A percentile compares a stretch with the other conserved stretches of the same genome.
phyloP scores from a whole-genome alignment of 2,797 vertebrate species.

The Gambusia yucatana region DNA sequence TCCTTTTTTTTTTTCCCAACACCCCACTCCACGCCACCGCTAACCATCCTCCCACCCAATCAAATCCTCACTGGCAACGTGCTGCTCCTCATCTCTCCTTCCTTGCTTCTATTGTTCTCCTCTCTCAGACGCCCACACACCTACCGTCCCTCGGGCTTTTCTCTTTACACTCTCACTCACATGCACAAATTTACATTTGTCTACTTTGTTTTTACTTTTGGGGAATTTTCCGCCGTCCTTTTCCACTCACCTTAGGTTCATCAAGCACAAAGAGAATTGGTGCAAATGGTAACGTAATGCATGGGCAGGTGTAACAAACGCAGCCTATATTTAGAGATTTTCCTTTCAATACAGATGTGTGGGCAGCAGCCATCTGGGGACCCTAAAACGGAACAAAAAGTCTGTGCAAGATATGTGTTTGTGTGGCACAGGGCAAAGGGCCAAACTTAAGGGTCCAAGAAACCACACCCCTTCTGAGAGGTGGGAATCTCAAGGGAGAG shows the following conservation, averaged over 20 bases:
- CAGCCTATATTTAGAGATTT: constrained; percentile 71
- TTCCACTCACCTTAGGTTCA: constrained; percentile 22
- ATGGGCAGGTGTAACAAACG: constrained; percentile 18
- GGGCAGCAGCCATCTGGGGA: constrained; percentile 94
- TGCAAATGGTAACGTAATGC: constrained; percentile 7
- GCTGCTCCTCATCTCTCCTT: constrained; percentile 71
- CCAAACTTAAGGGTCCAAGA: constrained; percentile 59
- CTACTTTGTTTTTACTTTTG: constrained; percentile 55
- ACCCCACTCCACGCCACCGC: constrained; percentile 50
- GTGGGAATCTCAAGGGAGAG: constrained; percentile 91
- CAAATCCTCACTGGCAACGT: constrained; percentile 70
- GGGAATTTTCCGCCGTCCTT: constrained; percentile 44
- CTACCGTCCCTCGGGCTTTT: constrained; percentile 77
- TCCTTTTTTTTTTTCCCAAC: constrained; percentile 60
- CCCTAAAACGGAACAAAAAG: constrained; percentile 67
- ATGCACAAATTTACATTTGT: constrained; percentile 66
- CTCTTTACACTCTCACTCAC: constrained; percentile 63
- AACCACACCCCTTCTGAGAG: constrained; percentile 75
- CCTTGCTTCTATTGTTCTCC: constrained; percentile 82
- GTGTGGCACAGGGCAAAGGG: constrained; percentile 48
- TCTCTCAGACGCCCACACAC: constrained; percentile 82
- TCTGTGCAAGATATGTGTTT: constrained; percentile 46
- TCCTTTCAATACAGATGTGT: constrained; percentile 90
- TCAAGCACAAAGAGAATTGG: constrained; percentile 24
- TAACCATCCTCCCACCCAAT: constrained; percentile 65